Percentiles rank a stretch among this genome's conserved stretches.
These are phyloP conservation scores for Philereme transversata DNA, from an alignment of 2,888 invertebrate species.

Conservation along the genomic window DNA sequence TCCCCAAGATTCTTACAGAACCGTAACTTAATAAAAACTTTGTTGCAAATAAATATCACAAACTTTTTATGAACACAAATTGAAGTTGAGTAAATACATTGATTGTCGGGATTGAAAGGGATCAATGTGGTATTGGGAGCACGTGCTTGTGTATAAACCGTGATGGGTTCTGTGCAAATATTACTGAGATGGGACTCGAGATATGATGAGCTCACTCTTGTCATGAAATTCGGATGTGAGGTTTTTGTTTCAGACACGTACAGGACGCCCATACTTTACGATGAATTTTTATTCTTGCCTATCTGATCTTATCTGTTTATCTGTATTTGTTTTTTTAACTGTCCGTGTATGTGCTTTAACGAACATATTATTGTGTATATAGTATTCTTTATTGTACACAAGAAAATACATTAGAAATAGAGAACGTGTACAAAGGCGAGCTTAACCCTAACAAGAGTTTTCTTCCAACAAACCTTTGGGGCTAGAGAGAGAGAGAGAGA, in stretches of 20 bases:
- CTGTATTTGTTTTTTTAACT: too few species aligned
- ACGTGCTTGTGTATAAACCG: slow-evolving; percentile 16
- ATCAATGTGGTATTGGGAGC: slow-evolving; percentile 20
- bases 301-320: too few species aligned
- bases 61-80: slow-evolving; percentile 23
- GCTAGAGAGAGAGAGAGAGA: too few species aligned
- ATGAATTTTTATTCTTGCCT: too few species aligned
- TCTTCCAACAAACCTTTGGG: too few species aligned
- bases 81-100: slow-evolving; percentile 25
- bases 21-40: slow-evolving; percentile 25
- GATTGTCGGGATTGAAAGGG: slow-evolving; percentile 15
- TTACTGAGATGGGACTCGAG: slow-evolving; percentile 7
- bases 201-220: neutral
- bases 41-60: slow-evolving; percentile 19
- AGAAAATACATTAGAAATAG: too few species aligned
- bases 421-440: too few species aligned
- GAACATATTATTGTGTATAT: too few species aligned
- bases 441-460: too few species aligned
- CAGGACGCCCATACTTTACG: neutral
- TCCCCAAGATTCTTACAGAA: slow-evolving; percentile 6
- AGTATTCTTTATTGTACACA: too few species aligned
- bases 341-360: too few species aligned
- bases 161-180: slow-evolving; percentile 11
- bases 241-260: neutral
- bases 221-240: neutral